Conservation (phyloP, 2,888 invertebrate genomes). For the Diploptera punctata region DNA sequence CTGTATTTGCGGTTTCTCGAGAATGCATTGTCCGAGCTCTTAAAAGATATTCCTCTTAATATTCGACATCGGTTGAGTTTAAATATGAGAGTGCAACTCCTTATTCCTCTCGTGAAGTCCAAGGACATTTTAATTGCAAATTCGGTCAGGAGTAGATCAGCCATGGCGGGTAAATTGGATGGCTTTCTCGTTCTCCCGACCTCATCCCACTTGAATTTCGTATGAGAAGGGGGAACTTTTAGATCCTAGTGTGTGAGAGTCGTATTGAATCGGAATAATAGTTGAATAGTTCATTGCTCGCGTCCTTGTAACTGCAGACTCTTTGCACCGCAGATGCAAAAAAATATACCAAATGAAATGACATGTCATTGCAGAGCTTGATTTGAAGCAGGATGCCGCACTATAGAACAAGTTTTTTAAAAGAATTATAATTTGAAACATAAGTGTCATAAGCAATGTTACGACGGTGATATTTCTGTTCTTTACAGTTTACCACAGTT, state of each 20-base stretch:
- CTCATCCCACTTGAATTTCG: too few species aligned
- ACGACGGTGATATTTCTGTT: too few species aligned
- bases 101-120: not conserved
- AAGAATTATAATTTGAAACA: not conserved
- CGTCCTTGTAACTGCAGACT: not conserved
- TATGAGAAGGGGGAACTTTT: not conserved
- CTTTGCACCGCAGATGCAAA: not conserved
- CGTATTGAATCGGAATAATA: not conserved
- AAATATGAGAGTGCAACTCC: not conserved
- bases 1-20: not conserved
- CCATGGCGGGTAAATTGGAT: not conserved
- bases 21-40: not conserved
- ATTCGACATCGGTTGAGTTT: not conserved
- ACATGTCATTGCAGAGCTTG: not conserved
- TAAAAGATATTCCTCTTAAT: not conserved
- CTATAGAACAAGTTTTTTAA: not conserved
- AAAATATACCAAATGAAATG: not conserved
- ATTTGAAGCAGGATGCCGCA: not conserved
- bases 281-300: not conserved
- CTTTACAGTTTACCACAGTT: too few species aligned
- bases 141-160: not conserved
- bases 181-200: too few species aligned
- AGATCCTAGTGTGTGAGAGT: too few species aligned
- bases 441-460: too few species aligned
- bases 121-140: not conserved